Conservation (phyloP, 2,797 vertebrate genomes). For the Antrozous pallidus region DNA sequence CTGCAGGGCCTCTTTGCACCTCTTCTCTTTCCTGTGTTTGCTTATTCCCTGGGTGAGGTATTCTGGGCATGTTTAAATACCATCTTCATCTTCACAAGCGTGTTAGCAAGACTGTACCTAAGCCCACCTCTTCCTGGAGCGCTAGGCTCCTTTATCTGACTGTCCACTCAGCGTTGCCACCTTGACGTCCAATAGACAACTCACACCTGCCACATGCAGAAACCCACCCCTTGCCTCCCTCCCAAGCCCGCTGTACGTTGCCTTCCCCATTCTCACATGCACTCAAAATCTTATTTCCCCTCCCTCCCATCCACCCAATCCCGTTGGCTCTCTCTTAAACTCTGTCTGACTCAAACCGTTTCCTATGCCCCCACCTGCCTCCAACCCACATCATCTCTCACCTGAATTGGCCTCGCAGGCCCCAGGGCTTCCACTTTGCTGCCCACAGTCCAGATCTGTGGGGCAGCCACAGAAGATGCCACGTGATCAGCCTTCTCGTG, state of each 20-base stretch:
- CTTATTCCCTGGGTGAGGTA: neutral
- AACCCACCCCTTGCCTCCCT: neutral
- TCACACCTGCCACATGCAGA: rapidly evolving
- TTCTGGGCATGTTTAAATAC: neutral
- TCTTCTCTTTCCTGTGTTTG: neutral
- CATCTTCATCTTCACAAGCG: neutral
- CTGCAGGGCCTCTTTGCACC: too few relatives aligned
- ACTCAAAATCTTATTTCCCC: rapidly evolving
- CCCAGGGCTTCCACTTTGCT: neutral
- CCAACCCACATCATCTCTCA: rapidly evolving
- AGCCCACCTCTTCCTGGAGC: neutral
- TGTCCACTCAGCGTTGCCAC: rapidly evolving
- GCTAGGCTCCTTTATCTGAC: rapidly evolving
- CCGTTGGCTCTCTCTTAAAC: neutral
- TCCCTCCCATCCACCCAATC: neutral
- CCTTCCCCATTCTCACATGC: neutral
- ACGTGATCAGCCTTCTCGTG: neutral
- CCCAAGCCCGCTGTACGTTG: neutral
- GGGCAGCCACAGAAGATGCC: neutral
- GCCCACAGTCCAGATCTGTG: neutral
- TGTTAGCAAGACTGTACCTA: neutral
- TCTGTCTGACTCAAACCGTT: neutral
- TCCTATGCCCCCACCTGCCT: rapidly evolving
- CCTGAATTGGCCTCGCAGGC: too few relatives aligned
- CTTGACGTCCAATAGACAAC: rapidly evolving